Conservation (phyloP, 2,113 vertebrate genomes). For the Balaenoptera acutorostrata region DNA sequence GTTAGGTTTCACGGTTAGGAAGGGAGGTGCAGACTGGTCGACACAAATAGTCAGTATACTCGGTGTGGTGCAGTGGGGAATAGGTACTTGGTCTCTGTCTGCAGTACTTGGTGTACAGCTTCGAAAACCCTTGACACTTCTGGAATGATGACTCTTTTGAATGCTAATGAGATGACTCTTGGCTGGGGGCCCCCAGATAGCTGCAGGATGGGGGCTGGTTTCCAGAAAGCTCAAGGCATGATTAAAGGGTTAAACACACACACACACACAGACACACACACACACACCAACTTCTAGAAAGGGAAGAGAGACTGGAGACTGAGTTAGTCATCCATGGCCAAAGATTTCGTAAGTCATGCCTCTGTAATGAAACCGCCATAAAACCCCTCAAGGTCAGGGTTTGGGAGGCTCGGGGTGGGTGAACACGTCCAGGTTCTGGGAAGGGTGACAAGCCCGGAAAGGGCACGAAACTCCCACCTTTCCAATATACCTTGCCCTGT, state of each 20-base stretch:
- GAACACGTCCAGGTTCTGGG: not conserved
- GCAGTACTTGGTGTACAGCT: not conserved
- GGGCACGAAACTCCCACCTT: not conserved
- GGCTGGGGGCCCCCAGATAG: not conserved
- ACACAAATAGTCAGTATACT: too few species aligned
- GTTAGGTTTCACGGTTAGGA: not conserved
- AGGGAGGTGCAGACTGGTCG: not conserved
- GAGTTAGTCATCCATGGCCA: not conserved
- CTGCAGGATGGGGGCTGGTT: not conserved
- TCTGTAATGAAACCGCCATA: not conserved
- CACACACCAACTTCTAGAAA: not conserved
- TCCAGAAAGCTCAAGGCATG: not conserved
- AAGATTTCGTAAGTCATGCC: not conserved
- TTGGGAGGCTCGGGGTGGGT: not conserved
- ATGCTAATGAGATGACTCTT: not conserved
- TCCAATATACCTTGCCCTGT: not conserved
- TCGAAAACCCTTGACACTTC: not conserved
- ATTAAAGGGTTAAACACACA: not conserved
- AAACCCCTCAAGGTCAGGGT: not conserved
- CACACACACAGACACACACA: too few species aligned
- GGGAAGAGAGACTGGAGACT: not conserved
- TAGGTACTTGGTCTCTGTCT: not conserved
- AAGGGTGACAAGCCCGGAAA: rapidly evolving
- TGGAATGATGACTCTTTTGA: not conserved
- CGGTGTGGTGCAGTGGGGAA: rapidly evolving